phyloP scores from a whole-genome alignment of 1,140 invertebrate genomes.

The Drosophila burlai region DNA sequence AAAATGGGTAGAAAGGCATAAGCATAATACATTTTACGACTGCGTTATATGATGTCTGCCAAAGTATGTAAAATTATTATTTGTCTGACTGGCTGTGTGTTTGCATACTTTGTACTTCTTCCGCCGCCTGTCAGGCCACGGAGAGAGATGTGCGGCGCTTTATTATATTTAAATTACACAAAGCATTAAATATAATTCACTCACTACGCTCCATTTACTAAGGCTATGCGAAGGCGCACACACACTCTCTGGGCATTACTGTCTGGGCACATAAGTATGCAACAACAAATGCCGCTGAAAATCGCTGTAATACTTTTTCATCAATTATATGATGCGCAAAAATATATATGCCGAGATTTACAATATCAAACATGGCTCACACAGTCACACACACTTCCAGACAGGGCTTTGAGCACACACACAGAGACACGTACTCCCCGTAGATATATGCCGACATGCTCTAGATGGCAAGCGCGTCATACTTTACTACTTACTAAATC shows the following conservation, averaged over 20 bases:
- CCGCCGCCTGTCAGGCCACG: conserved; percentile 5
- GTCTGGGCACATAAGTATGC: conserved; percentile 42
- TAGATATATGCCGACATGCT: conserved; percentile 64
- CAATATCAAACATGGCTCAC: conserved; percentile 72
- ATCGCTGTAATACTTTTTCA: conserved; percentile 83
- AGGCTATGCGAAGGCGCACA: conserved; percentile 61
- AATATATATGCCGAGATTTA: conserved; percentile 78
- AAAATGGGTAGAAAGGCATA: conserved; percentile 40
- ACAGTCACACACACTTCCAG: conserved; percentile 20
- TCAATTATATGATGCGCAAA: conserved; percentile 83
- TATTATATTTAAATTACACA: conserved; percentile 84
- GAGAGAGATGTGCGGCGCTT: conserved; percentile 56
- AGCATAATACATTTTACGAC: conserved; percentile 51
- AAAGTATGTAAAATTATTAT: conserved; percentile 61
- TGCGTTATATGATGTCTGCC: conserved; percentile 54
- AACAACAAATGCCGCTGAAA: conserved; percentile 70
- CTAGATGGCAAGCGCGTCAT: conserved; percentile 81
- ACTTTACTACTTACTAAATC: conserved; percentile 84
- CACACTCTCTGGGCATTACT: conserved; percentile 34
- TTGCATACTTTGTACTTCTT: conserved; percentile 34
- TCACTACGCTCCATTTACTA: conserved; percentile 81
- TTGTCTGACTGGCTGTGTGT: conserved; percentile 46
- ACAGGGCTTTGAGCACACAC: conserved; percentile 41
- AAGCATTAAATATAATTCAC: conserved; percentile 84
- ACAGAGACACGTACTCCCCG: conserved; percentile 15